Percentiles rank a stretch among this genome's conserved stretches.
phyloP scores from a whole-genome alignment of 1,140 invertebrate species.

The Hermetia illucens region DNA sequence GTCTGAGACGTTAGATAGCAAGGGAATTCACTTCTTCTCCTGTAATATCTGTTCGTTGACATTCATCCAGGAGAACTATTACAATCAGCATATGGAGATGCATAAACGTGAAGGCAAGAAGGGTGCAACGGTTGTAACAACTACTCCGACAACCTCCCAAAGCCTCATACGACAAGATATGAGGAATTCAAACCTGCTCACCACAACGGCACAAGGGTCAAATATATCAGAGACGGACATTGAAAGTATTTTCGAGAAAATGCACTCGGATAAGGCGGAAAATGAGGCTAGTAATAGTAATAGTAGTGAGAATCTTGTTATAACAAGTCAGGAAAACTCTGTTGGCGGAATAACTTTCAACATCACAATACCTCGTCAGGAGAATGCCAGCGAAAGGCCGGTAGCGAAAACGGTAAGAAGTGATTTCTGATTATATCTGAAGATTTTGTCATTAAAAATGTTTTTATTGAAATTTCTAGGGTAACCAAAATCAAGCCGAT shows the following conservation, averaged over 20 bases:
- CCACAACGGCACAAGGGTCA: constrained; percentile 4
- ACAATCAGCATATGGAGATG: constrained; percentile 30
- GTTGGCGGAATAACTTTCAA: constrained; percentile 28
- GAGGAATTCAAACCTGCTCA: not conserved
- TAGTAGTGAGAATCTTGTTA: constrained; percentile 19
- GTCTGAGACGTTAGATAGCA: constrained; percentile 13
- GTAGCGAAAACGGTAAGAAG: too few species aligned
- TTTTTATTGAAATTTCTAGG: constrained; percentile 9
- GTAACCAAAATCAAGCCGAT: constrained; percentile 12
- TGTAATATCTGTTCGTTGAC: constrained; percentile 30
- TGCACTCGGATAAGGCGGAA: constrained; percentile 29
- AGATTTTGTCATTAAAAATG: too few species aligned
- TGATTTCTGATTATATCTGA: too few species aligned
- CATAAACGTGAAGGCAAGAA: constrained; percentile 24
- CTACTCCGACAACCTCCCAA: constrained; percentile 11
- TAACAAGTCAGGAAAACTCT: constrained; percentile 26
- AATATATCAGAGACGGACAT: constrained; percentile 25
- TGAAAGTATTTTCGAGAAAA: constrained; percentile 29
- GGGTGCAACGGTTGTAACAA: constrained; percentile 6
- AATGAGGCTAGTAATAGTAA: constrained; percentile 8
- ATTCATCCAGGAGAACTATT: constrained; percentile 29
- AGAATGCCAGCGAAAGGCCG: too few species aligned
- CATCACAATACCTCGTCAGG: constrained; percentile 26
- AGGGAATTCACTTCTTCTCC: constrained; percentile 28
- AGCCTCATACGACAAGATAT: constrained; percentile 1